These are phyloP conservation scores for Phasianus colchicus DNA, from an alignment of 2,113 vertebrate species.

Conservation along the genomic window DNA sequence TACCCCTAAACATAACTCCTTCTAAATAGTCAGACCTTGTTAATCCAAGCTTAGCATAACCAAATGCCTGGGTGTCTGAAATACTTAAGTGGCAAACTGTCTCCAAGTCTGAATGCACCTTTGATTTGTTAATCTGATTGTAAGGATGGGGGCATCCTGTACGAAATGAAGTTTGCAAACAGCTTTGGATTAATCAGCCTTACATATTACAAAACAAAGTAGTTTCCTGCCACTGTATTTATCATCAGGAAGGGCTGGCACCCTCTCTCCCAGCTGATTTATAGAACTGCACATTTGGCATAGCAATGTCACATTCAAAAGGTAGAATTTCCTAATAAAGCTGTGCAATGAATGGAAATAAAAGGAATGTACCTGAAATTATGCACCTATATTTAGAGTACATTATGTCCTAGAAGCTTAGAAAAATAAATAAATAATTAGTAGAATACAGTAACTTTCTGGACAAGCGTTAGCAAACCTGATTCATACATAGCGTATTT, in stretches of 20 bases:
- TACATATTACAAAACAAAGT: slow-evolving; percentile 58
- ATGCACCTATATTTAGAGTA: slow-evolving; percentile 8
- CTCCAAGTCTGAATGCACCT: slow-evolving; percentile 58
- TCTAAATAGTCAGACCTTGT: slow-evolving; percentile 71
- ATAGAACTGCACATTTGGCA: slow-evolving; percentile 57
- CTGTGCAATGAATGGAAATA: slow-evolving; percentile 52
- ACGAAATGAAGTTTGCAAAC: slow-evolving; percentile 68
- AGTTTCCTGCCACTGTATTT: slow-evolving; percentile 55
- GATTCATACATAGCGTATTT: neutral
- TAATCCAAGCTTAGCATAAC: slow-evolving; percentile 74
- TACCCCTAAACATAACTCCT: slow-evolving; percentile 63
- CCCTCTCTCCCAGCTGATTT: slow-evolving; percentile 36
- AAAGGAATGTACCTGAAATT: slow-evolving; percentile 43
- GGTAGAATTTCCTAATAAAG: slow-evolving; percentile 40
- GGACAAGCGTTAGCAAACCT: neutral
- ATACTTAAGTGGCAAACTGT: slow-evolving; percentile 64
- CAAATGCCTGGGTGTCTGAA: slow-evolving; percentile 57
- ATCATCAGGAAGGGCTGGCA: slow-evolving; percentile 42
- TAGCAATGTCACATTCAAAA: slow-evolving; percentile 23
- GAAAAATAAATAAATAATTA: slow-evolving; percentile 14
- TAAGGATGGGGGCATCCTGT: slow-evolving; percentile 32
- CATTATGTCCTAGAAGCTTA: neutral
- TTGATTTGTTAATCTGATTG: slow-evolving; percentile 72
- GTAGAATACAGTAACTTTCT: slow-evolving; percentile 6
- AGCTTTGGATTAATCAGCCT: slow-evolving; percentile 66